Conservation (phyloP, 2,797 vertebrate species). For the Mustela erminea region DNA sequence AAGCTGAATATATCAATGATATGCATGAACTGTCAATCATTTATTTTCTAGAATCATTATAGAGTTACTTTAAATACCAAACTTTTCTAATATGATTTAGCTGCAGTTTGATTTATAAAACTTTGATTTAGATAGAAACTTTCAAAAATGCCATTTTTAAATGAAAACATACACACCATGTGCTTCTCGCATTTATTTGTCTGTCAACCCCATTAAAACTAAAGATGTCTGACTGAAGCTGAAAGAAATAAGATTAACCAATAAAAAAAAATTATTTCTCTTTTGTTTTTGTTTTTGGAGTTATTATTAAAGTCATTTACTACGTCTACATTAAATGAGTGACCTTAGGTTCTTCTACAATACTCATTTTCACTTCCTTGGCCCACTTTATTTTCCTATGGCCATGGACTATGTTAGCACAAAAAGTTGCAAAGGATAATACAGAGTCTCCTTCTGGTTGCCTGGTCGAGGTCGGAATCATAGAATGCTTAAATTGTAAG, state of each 20-base stretch:
- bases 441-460: background rate
- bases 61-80: background rate
- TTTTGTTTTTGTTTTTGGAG: background rate
- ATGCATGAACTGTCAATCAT: background rate
- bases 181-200: background rate
- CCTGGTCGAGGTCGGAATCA: background rate
- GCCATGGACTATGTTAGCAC: background rate
- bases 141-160: slow-evolving; percentile 18
- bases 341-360: background rate
- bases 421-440: background rate
- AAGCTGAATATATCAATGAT: slow-evolving; percentile 15
- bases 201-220: background rate
- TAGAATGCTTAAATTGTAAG: background rate
- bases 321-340: background rate
- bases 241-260: background rate
- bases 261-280: background rate
- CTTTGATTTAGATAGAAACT: slow-evolving; percentile 21
- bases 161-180: background rate
- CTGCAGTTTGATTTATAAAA: background rate
- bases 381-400: background rate
- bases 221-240: background rate
- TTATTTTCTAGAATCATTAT: background rate
- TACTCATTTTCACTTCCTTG: slow-evolving; percentile 5
- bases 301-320: background rate
- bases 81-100: slow-evolving; percentile 37